Percentiles rank a stretch among this genome's conserved stretches.
phyloP scores from a whole-genome alignment of 2,113 vertebrate species.

The Larimichthys polyactis region DNA sequence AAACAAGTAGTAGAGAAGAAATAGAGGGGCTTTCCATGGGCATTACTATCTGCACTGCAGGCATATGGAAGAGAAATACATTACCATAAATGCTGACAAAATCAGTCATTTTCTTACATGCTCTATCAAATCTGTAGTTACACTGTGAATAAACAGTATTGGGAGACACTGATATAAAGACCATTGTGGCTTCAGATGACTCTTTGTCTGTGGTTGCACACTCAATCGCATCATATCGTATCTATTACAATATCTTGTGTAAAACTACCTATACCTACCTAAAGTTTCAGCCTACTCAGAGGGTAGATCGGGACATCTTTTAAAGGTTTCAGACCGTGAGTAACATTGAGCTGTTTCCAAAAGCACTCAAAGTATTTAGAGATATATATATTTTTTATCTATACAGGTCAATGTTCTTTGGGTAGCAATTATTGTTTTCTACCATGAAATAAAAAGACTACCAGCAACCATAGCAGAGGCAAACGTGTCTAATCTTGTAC shows the following conservation, averaged over 20 bases:
- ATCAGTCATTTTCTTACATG: slow-evolving; percentile 22
- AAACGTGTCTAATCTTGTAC: slow-evolving; percentile 41
- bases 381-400: not conserved
- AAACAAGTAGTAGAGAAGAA: slow-evolving; percentile 19
- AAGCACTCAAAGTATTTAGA: slow-evolving; percentile 9
- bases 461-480: not conserved
- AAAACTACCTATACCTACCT: slow-evolving; percentile 7
- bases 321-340: not conserved
- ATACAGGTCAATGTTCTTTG: slow-evolving; percentile 16
- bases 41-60: slow-evolving; percentile 21
- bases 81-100: slow-evolving; percentile 36
- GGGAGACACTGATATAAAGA: not conserved
- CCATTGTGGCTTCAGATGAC: not conserved
- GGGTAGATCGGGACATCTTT: not conserved
- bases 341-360: not conserved
- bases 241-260: not conserved
- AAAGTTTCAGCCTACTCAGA: slow-evolving; percentile 19
- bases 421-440: slow-evolving; percentile 9
- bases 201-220: slow-evolving; percentile 16
- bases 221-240: not conserved
- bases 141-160: not conserved
- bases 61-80: slow-evolving; percentile 13
- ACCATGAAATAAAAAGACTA: not conserved
- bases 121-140: slow-evolving; percentile 12
- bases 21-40: slow-evolving; percentile 66